A percentile compares a stretch with the other conserved stretches of the same genome.
Conservation (phyloP, 1,140 invertebrate genomes). For the Pomacea maculata region DNA sequence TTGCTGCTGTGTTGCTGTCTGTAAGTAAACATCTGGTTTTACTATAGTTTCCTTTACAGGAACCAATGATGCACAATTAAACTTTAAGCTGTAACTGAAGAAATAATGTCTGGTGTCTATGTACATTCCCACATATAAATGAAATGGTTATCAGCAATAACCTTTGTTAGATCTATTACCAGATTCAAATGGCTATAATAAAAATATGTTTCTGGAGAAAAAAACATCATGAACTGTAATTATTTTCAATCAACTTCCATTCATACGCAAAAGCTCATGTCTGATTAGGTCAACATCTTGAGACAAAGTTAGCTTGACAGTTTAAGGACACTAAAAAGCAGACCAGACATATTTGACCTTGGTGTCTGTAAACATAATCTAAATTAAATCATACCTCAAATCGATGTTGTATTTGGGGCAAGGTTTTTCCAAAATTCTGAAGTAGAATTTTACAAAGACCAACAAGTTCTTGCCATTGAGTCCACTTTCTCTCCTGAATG, state of each 20-base stretch:
- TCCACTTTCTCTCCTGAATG: constrained; percentile 9
- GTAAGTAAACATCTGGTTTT: not conserved
- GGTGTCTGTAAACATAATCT: not conserved
- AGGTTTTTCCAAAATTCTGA: not conserved
- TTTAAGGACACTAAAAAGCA: not conserved
- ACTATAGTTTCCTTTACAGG: not conserved
- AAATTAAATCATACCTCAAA: not conserved
- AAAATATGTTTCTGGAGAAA: no score
- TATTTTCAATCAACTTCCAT: no score
- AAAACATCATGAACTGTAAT: no score
- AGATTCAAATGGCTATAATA: no score
- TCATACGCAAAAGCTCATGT: not conserved
- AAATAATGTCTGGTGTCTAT: no score
- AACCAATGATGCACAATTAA: not conserved
- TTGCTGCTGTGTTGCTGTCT: not conserved
- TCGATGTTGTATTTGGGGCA: not conserved
- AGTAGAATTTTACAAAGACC: not conserved
- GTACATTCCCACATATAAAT: no score
- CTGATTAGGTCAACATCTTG: not conserved
- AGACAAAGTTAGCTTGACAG: not conserved
- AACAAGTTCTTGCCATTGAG: not conserved
- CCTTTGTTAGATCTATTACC: no score
- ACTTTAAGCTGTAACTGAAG: no score
- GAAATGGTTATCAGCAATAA: no score
- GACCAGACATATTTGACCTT: not conserved